These are phyloP conservation scores for Misgurnus anguillicaudatus DNA, from an alignment of 2,113 vertebrate species.

Conservation along the genomic window DNA sequence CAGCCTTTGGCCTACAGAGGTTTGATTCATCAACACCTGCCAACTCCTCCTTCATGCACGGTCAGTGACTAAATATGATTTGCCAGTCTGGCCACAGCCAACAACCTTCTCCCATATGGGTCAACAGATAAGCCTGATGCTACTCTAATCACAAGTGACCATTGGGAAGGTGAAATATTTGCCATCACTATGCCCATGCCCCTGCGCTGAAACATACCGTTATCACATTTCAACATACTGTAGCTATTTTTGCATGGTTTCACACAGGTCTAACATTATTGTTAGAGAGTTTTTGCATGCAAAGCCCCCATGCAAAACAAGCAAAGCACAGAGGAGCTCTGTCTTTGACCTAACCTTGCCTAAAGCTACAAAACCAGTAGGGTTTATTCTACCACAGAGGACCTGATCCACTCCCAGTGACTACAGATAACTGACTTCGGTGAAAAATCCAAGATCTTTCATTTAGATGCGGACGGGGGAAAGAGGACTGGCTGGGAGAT, in stretches of 20 bases:
- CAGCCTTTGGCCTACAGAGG: not conserved
- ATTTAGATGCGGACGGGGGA: slow-evolving; percentile 45
- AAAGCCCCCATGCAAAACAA: not conserved
- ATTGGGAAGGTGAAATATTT: not conserved
- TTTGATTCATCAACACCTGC: slow-evolving; percentile 13
- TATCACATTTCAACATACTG: not conserved
- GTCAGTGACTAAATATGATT: not conserved
- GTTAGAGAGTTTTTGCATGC: too few species aligned
- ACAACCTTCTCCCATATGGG: not conserved
- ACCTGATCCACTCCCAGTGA: slow-evolving; percentile 7
- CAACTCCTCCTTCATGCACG: not conserved
- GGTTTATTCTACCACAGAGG: slow-evolving; percentile 20
- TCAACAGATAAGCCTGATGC: not conserved
- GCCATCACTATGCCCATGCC: not conserved
- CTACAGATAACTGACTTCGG: slow-evolving; percentile 34
- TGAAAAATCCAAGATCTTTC: slow-evolving; percentile 37
- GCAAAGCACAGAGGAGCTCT: not conserved
- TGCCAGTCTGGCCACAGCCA: not conserved
- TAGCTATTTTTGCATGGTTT: not conserved
- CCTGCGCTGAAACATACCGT: not conserved
- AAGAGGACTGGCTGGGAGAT: slow-evolving; percentile 24
- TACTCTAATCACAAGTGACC: not conserved
- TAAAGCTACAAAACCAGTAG: not conserved
- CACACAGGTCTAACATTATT: not conserved
- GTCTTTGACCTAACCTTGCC: slow-evolving; percentile 15